phyloP scores from a whole-genome alignment of 2,888 invertebrate species.

The Xestia ashworthii region DNA sequence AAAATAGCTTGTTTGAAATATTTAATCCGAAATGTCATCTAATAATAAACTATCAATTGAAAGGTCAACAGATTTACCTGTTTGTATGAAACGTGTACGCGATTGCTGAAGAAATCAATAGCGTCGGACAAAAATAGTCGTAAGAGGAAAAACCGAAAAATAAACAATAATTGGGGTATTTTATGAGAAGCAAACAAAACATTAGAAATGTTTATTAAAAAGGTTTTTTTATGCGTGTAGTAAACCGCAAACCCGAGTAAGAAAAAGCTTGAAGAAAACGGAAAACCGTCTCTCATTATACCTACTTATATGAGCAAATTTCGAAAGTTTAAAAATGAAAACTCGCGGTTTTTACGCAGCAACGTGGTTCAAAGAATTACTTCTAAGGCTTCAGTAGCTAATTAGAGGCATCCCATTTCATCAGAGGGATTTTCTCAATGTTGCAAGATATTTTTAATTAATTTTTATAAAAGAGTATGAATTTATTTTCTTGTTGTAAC shows the following conservation, averaged over 20 bases:
- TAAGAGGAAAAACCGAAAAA: neutral
- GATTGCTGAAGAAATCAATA: constrained; percentile 39
- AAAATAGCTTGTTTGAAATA: constrained; percentile 17
- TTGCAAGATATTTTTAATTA: neutral
- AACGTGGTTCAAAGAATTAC: constrained; percentile 11
- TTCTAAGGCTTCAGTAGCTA: constrained; percentile 16
- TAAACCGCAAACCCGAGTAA: neutral
- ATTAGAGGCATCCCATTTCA: neutral
- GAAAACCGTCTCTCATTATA: neutral
- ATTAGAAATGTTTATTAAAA: neutral
- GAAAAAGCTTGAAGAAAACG: neutral
- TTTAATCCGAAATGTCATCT: constrained; percentile 48
- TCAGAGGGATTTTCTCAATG: constrained; percentile 1
- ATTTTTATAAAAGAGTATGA: neutral
- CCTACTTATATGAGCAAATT: neutral
- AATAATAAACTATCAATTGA: constrained; percentile 49
- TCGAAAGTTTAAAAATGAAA: neutral
- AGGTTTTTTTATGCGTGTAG: neutral
- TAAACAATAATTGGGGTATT: neutral
- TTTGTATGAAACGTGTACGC: constrained; percentile 7
- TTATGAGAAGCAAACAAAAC: neutral
- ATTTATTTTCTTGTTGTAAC: neutral
- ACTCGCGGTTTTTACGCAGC: constrained; percentile 3
- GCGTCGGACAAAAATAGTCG: constrained; percentile 20
- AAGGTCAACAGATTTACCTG: constrained; percentile 50